Evolutionary conservation across 2,113 vertebrate species (phyloP).

Genomic region (Typhlomys cinereus): DNA sequence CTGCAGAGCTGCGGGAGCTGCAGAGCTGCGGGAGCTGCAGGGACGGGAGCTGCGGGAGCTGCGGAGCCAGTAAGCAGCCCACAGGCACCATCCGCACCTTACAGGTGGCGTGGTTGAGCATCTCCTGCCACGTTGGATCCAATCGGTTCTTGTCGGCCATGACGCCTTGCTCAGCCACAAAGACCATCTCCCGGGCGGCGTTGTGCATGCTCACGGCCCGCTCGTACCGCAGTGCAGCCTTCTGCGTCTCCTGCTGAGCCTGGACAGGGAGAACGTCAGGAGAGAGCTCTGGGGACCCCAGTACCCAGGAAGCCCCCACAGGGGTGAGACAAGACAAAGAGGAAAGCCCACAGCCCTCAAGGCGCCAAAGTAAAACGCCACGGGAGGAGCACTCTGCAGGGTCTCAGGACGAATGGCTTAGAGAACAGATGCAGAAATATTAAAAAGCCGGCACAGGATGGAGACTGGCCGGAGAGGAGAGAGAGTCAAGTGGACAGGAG

Average conservation of each 20-base stretch:
- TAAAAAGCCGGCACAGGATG: too few relatives aligned
- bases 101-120: constrained; percentile 95
- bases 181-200: constrained; percentile 95
- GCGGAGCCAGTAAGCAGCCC: too few relatives aligned
- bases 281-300: too few relatives aligned
- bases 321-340: not conserved
- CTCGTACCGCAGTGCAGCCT: constrained; percentile 92
- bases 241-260: constrained; percentile 96
- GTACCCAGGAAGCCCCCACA: not conserved
- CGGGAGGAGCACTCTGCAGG: not conserved
- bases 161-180: constrained; percentile 94
- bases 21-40: too few relatives aligned
- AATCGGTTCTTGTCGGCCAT: constrained; percentile 92
- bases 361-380: not conserved
- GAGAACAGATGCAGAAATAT: not conserved
- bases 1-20: too few relatives aligned
- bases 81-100: constrained; percentile 84
- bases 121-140: constrained; percentile 96
- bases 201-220: constrained; percentile 94
- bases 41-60: too few relatives aligned
- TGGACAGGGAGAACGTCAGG: constrained; percentile 60
- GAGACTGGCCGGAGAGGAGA: too few relatives aligned
- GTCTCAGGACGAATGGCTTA: not conserved
- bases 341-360: not conserved
- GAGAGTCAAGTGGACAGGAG: too few relatives aligned